phyloP scores from a whole-genome alignment of 2,888 invertebrate species.

The Agriopis leucophaearia region DNA sequence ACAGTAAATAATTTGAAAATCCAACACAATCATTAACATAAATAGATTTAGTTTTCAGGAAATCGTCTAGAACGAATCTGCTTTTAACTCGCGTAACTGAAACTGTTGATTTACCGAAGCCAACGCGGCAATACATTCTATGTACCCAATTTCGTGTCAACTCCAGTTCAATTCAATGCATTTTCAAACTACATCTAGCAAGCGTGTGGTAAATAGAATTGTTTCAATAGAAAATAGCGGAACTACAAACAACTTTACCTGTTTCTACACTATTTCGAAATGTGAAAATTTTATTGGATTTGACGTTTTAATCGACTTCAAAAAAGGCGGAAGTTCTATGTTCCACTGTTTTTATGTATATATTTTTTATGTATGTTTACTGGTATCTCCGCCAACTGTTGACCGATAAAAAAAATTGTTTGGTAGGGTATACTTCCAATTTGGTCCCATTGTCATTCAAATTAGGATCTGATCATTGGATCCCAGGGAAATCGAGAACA shows the following conservation, averaged over 20 bases:
- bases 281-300: conserved; percentile 40
- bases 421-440: too few species aligned
- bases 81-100: conserved; percentile 19
- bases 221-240: conserved; percentile 56
- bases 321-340: too few species aligned
- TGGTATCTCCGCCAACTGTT: too few species aligned
- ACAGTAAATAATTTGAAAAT: neutral
- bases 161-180: conserved; percentile 70
- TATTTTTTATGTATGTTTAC: too few species aligned
- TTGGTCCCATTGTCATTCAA: too few species aligned
- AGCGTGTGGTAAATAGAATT: conserved; percentile 66
- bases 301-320: too few species aligned
- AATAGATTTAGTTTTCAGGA: neutral
- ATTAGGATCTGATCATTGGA: too few species aligned
- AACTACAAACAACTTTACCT: conserved; percentile 44
- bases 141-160: conserved; percentile 69
- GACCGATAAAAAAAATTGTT: too few species aligned
- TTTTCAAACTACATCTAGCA: conserved; percentile 46
- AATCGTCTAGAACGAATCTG: conserved; percentile 2
- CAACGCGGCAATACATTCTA: conserved; percentile 69
- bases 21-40: neutral
- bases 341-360: too few species aligned
- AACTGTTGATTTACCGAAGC: conserved; percentile 34
- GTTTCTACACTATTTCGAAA: conserved; percentile 34
- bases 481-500: too few species aligned